phyloP scores from a whole-genome alignment of 2,113 vertebrate species.

The Salvator merianae region DNA sequence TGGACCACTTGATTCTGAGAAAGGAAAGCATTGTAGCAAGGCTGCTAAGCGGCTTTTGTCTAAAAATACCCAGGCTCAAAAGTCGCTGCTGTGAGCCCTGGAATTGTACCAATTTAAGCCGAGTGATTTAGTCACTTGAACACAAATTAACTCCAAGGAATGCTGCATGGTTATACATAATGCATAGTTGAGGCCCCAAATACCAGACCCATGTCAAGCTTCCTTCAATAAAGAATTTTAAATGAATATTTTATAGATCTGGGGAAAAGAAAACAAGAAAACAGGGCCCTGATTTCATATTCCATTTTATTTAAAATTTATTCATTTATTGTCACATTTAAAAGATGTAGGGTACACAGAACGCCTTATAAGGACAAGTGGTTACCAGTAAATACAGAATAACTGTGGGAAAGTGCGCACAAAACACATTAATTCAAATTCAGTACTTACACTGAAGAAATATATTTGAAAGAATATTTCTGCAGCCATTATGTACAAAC shows the following conservation, averaged over 20 bases:
- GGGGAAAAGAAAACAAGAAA: constrained; percentile 22
- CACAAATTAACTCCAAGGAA: background rate
- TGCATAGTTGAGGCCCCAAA: background rate
- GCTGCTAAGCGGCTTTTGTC: background rate
- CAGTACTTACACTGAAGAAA: constrained; percentile 79
- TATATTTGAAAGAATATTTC: constrained; percentile 71
- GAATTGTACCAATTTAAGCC: background rate
- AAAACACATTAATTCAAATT: constrained; percentile 74
- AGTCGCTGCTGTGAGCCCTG: background rate
- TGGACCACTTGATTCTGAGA: background rate
- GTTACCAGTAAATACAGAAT: constrained; percentile 74
- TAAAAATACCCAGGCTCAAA: constrained; percentile 10
- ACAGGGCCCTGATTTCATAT: constrained; percentile 31
- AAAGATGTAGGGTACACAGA: constrained; percentile 80
- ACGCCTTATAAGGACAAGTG: constrained; percentile 81
- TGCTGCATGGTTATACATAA: too few species aligned
- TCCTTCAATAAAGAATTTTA: too few species aligned
- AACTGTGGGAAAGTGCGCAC: constrained; percentile 77
- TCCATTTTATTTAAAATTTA: constrained; percentile 70
- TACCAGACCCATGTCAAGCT: background rate
- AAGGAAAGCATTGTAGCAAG: background rate
- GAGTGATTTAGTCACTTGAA: background rate
- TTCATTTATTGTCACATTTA: constrained; percentile 77
- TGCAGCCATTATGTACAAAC: constrained; percentile 72
- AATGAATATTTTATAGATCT: background rate